Evolutionary conservation across 2,888 invertebrate genomes (phyloP).

Genomic region (Oxycera nigricornis): DNA sequence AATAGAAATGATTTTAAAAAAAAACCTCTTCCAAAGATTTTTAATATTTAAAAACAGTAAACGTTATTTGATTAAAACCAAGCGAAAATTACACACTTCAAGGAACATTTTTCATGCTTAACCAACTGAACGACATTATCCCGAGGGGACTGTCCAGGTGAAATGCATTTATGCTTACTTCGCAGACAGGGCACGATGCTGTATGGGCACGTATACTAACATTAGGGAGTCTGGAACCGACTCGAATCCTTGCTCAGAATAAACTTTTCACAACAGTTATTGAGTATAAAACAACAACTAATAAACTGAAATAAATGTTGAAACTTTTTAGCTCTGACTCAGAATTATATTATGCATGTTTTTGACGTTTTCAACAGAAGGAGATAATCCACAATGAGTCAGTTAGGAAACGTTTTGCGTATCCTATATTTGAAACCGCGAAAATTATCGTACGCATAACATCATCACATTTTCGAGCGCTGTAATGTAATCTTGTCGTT

Average conservation of each 20-base stretch:
- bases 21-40: too few relatives aligned
- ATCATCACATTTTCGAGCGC: too few relatives aligned
- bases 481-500: too few relatives aligned
- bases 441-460: too few relatives aligned
- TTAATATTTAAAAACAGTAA: too few relatives aligned
- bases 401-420: too few relatives aligned
- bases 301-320: constrained; percentile 39
- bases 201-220: not conserved
- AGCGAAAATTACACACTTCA: not conserved
- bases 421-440: too few relatives aligned
- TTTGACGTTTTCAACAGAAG: not conserved
- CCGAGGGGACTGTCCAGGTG: not conserved
- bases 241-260: not conserved
- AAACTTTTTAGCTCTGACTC: constrained; percentile 35
- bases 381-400: too few relatives aligned
- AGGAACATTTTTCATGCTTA: not conserved
- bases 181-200: not conserved
- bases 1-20: too few relatives aligned
- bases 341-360: constrained; percentile 38
- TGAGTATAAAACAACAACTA: constrained; percentile 36
- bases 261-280: constrained; percentile 34
- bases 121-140: not conserved
- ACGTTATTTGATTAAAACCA: too few relatives aligned
- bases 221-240: too few relatives aligned
- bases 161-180: constrained; percentile 22